These are phyloP conservation scores for Phalanger gymnotis DNA, from an alignment of 2,797 vertebrate species.

Conservation along the genomic window DNA sequence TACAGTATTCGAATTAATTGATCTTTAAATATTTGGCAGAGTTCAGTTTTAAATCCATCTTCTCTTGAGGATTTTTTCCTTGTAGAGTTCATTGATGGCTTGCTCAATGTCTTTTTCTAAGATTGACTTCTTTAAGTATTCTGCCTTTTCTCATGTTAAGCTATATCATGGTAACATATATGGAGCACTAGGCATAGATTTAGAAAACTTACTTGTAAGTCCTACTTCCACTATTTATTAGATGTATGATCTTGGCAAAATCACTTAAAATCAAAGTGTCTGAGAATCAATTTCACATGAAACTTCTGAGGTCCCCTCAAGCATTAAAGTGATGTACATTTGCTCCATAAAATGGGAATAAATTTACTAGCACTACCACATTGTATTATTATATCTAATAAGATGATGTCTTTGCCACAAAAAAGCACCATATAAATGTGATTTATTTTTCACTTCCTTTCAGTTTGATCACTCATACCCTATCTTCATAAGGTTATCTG, in stretches of 20 bases:
- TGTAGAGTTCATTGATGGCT: background rate
- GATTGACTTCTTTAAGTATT: background rate
- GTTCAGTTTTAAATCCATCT: background rate
- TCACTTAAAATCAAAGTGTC: background rate
- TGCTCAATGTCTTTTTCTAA: background rate
- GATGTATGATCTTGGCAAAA: background rate
- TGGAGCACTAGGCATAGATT: background rate
- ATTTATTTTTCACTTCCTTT: background rate
- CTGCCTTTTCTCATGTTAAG: background rate
- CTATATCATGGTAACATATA: background rate
- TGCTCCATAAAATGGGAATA: background rate
- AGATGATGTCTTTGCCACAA: background rate
- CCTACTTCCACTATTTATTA: background rate
- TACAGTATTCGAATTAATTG: too few relatives aligned
- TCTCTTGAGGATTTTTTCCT: background rate
- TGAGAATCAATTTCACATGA: background rate
- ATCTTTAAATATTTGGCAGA: too few relatives aligned
- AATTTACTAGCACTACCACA: background rate
- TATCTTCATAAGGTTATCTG: constrained; percentile 31
- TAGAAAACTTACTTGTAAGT: background rate
- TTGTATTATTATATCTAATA: background rate
- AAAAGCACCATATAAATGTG: background rate
- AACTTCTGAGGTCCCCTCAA: background rate
- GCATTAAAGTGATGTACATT: background rate
- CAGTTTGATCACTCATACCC: background rate